Conservation (phyloP, 2,797 vertebrate genomes). For the Brachyrhaphis roseni region DNA sequence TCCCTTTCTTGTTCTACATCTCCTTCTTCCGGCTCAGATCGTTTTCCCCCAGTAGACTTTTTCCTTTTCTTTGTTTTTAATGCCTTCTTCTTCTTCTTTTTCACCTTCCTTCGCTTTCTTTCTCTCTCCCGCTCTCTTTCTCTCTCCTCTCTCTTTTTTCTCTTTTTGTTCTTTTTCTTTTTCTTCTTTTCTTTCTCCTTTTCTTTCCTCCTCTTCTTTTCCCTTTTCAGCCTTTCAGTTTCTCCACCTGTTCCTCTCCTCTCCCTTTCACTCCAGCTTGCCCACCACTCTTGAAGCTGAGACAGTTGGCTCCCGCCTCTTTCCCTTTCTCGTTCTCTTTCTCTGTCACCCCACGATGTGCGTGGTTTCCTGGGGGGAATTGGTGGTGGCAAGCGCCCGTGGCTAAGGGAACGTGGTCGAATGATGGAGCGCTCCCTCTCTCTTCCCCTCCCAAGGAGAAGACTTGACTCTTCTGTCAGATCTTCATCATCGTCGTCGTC, state of each 20-base stretch:
- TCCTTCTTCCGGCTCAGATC: slow-evolving; percentile 82
- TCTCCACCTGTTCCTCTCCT: slow-evolving; percentile 73
- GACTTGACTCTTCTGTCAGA: slow-evolving; percentile 85
- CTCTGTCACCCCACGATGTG: slow-evolving; percentile 86
- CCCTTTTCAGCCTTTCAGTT: slow-evolving; percentile 74
- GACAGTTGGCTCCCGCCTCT: slow-evolving; percentile 82
- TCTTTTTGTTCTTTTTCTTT: slow-evolving; percentile 84
- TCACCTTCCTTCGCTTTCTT: slow-evolving; percentile 81
- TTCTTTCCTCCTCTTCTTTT: slow-evolving; percentile 82
- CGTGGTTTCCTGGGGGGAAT: slow-evolving; percentile 84
- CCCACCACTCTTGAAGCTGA: slow-evolving; percentile 86
- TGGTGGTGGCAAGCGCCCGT: slow-evolving; percentile 82
- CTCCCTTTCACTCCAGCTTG: slow-evolving; percentile 83
- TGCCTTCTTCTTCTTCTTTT: slow-evolving; percentile 83
- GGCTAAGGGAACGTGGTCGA: slow-evolving; percentile 81
- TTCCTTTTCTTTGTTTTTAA: slow-evolving; percentile 78
- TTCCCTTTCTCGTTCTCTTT: slow-evolving; percentile 83
- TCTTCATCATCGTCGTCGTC: slow-evolving; percentile 84
- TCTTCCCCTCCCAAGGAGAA: slow-evolving; percentile 81
- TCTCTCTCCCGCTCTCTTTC: slow-evolving; percentile 81
- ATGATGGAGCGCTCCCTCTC: slow-evolving; percentile 80
- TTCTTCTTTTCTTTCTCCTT: slow-evolving; percentile 83
- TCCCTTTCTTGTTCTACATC: slow-evolving; percentile 81
- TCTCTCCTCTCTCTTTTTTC: slow-evolving; percentile 79
- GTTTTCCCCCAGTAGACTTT: slow-evolving; percentile 75